These are phyloP conservation scores for Hippocampus zosterae DNA, from an alignment of 2,113 vertebrate genomes.

Conservation along the genomic window DNA sequence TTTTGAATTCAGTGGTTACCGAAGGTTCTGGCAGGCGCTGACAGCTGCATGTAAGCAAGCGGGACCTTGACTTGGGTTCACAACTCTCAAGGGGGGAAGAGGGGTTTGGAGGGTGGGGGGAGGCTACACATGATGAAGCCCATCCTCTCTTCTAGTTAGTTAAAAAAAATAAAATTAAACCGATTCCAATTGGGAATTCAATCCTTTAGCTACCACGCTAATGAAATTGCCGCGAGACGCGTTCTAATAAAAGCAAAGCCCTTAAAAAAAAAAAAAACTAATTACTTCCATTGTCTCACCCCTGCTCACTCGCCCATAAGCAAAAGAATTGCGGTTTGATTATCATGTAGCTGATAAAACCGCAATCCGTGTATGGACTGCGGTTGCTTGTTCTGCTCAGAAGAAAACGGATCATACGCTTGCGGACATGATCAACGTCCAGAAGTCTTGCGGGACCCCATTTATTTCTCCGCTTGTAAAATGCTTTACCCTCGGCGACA, in stretches of 20 bases:
- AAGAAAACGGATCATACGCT: background rate
- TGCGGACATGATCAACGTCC: constrained; percentile 19
- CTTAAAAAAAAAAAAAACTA: constrained; percentile 36
- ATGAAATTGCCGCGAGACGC: constrained; percentile 31
- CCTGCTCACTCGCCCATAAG: background rate
- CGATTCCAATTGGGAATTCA: background rate
- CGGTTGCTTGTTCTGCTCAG: background rate
- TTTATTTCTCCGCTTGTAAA: constrained; percentile 45
- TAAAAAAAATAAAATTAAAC: background rate
- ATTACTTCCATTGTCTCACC: constrained; percentile 34
- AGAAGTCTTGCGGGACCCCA: constrained; percentile 26
- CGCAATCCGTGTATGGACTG: background rate
- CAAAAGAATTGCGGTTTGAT: constrained; percentile 15
- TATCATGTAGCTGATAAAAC: background rate
- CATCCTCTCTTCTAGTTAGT: background rate
- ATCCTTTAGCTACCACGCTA: background rate
- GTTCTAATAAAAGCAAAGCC: constrained; percentile 50
- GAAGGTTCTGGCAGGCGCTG: constrained; percentile 62
- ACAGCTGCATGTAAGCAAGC: constrained; percentile 65
- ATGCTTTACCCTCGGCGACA: constrained; percentile 54
- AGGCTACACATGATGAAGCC: background rate
- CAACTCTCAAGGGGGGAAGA: constrained; percentile 28
- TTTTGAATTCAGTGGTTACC: constrained; percentile 63
- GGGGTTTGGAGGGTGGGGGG: background rate
- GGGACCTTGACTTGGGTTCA: constrained; percentile 20